Base-by-base conservation (phyloP, 2,797 vertebrate species). In the Tachyglossus aculeatus region DNA sequence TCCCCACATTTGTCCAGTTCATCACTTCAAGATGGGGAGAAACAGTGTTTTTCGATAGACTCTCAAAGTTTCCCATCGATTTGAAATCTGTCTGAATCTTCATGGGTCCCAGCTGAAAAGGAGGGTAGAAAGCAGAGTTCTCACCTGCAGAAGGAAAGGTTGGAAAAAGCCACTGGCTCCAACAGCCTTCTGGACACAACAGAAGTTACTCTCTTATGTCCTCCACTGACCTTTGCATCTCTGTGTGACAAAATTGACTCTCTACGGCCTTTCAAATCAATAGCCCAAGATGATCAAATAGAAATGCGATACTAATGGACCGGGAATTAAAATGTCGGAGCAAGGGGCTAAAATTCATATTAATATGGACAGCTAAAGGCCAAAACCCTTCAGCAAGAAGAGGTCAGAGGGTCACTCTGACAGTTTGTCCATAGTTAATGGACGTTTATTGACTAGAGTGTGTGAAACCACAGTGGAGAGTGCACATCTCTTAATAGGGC, bases 251-350 rank as follows among this genome's bases (percentile, higher is more conserved):
- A 89, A 83, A 89, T 88, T 89, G 88, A 84, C 80, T 83, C 86
- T 55, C 85, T 71, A 71, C 48, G 72, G 89, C 88, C 87, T 86
- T 89, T 86, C 85, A 90, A 94, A 95, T 97, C 96, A 91, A 96
- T 96, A 93, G 69, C 78, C 90, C 72, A 90, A 92, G 91, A 91
- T 87, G 81, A 89, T 91, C 92, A 93, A 92, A 95, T 83, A 92
- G 95, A 96, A 95, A 96, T 71, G 88, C 88, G 94, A 95, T 89
- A 92, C 96, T 98, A 96, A 97, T 97, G 95, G 96, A 95, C 81
- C 54, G 70, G 67, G 92, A 92, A 93, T 93, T 90, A 87, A 88
- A 92, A 87, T 88, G 85, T 89, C 90, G 89, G 90, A 89, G 84
- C 89, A 86, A 89, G 86, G 89, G 92, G 92, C 89, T 90, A 93